Conservation (phyloP, 2,888 invertebrate species). For the Lasioglossum figueresi region DNA sequence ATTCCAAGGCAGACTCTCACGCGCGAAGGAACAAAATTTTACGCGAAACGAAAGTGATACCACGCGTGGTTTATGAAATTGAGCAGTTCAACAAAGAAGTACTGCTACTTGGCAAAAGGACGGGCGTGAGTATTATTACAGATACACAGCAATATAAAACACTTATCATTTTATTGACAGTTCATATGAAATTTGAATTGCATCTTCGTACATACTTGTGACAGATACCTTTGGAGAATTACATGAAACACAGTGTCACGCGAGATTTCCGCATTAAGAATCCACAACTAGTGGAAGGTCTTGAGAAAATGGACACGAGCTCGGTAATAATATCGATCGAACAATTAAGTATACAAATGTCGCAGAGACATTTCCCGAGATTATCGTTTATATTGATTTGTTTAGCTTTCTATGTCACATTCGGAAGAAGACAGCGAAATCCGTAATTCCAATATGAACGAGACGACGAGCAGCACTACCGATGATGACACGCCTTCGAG, state of each 20-base stretch:
- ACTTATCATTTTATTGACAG: not conserved
- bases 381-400: not conserved
- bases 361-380: not conserved
- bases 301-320: conserved; percentile 83
- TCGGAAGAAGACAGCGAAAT: conserved; percentile 17
- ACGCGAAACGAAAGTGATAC: conserved; percentile 87
- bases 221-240: conserved; percentile 83
- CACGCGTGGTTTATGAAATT: conserved; percentile 87
- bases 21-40: conserved; percentile 85
- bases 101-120: conserved; percentile 86
- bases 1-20: conserved; percentile 81
- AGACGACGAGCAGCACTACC: not conserved
- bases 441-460: not conserved
- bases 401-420: conserved; percentile 16
- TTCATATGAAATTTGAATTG: not conserved
- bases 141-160: not conserved
- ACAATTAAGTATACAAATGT: not conserved
- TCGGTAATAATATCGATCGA: conserved; percentile 69
- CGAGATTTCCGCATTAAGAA: conserved; percentile 88
- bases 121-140: conserved; percentile 84
- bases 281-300: conserved; percentile 85
- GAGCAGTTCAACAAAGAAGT: conserved; percentile 88
- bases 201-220: conserved; percentile 17
- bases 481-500: not conserved
- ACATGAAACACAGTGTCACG: conserved; percentile 87